phyloP scores from a whole-genome alignment of 1,140 invertebrate species.

The Drosophila sp. region DNA sequence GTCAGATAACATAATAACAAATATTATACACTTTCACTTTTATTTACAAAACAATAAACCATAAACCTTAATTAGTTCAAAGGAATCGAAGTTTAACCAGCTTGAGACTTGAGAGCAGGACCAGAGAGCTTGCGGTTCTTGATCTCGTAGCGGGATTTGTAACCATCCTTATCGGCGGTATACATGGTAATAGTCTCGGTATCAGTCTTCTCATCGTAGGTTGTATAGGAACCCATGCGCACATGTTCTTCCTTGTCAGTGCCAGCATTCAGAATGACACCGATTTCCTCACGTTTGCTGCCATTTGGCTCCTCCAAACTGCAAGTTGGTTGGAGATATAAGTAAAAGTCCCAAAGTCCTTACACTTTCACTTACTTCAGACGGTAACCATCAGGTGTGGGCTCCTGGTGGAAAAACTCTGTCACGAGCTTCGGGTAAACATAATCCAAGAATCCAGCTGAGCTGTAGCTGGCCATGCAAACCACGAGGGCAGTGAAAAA shows the following conservation, averaged over 20 bases:
- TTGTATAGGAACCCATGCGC: conserved; percentile 71
- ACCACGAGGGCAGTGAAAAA: conserved; percentile 62
- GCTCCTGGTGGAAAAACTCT: conserved; percentile 43
- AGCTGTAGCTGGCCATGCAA: conserved; percentile 52
- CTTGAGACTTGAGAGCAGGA: conserved; percentile 64
- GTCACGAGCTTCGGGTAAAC: conserved; percentile 46
- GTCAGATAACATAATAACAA: neutral
- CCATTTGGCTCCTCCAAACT: conserved; percentile 74
- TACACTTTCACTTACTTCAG: conserved; percentile 49
- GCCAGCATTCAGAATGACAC: conserved; percentile 76
- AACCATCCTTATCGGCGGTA: conserved; percentile 80
- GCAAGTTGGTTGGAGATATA: neutral
- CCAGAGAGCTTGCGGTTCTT: conserved; percentile 74
- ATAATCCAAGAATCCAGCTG: conserved; percentile 60
- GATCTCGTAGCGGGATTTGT: conserved; percentile 63
- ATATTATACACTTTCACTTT: neutral
- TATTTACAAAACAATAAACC: neutral
- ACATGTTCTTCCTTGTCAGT: conserved; percentile 71
- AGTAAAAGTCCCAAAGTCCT: neutral
- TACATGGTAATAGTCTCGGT: conserved; percentile 76
- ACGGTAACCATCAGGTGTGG: conserved; percentile 72
- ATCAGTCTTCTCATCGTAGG: conserved; percentile 72
- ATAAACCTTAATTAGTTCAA: neutral
- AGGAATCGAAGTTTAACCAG: conserved; percentile 53
- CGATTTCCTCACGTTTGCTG: conserved; percentile 73